A percentile compares a stretch with the other conserved stretches of the same genome.
These are phyloP conservation scores for Porphyrio hochstetteri DNA, from an alignment of 2,113 vertebrate genomes.

Conservation along the genomic window DNA sequence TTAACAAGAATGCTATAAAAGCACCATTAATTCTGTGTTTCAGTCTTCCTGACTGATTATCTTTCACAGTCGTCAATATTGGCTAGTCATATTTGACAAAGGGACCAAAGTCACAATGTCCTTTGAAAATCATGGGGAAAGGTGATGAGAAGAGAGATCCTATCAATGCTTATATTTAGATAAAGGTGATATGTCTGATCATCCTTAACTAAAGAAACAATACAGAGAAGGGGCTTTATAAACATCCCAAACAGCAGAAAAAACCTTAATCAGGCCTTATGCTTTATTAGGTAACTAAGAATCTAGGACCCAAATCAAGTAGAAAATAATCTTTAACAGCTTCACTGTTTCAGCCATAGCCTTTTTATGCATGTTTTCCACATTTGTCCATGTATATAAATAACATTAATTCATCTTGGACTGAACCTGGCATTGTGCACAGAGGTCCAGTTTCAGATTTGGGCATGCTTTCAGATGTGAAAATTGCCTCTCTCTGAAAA, in stretches of 20 bases:
- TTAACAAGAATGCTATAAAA: not conserved
- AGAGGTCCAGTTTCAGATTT: not conserved
- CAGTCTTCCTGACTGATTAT: not conserved
- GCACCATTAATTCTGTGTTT: not conserved
- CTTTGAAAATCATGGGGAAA: not conserved
- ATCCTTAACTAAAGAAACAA: not conserved
- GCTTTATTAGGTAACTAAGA: not conserved
- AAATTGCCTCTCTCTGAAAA: not conserved
- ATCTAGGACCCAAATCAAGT: not conserved
- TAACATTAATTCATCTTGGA: not conserved
- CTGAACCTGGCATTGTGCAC: not conserved
- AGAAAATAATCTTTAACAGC: not conserved
- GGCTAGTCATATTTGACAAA: not conserved
- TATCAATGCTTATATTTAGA: not conserved
- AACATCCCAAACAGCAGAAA: not conserved
- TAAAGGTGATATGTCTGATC: not conserved
- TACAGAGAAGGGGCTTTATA: not conserved
- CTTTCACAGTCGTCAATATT: not conserved
- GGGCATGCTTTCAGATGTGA: not conserved
- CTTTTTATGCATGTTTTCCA: not conserved
- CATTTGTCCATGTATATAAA: not conserved
- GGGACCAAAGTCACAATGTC: not conserved
- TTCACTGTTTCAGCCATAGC: not conserved
- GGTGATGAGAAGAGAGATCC: not conserved
- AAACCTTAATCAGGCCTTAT: not conserved